Conservation (phyloP, 2,113 vertebrate genomes). For the Colinus virginianus region DNA sequence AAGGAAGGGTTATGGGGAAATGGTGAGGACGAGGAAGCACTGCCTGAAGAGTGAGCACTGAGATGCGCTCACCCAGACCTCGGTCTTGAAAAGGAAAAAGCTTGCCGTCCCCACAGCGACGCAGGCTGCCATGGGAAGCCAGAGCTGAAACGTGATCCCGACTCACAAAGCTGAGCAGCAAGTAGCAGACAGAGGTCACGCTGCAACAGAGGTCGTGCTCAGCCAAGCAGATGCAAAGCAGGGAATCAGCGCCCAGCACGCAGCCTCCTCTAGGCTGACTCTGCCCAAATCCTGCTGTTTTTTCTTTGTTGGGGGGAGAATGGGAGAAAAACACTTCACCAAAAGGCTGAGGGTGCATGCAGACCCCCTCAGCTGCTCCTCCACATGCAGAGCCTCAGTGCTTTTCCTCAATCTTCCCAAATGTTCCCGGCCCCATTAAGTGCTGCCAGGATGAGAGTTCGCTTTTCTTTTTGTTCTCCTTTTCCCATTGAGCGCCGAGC, state of each 20-base stretch:
- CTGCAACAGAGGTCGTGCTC: not conserved
- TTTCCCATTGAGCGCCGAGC: not conserved
- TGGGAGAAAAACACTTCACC: not conserved
- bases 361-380: not conserved
- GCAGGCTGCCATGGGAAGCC: fast-evolving
- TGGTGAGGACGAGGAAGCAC: not conserved
- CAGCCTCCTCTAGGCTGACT: not conserved
- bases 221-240: not conserved
- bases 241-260: not conserved
- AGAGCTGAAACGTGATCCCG: not conserved
- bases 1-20: not conserved
- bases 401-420: not conserved
- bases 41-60: no score
- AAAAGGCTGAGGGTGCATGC: fast-evolving
- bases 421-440: not conserved
- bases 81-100: not conserved
- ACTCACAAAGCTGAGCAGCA: not conserved
- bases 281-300: not conserved
- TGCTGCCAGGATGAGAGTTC: fast-evolving
- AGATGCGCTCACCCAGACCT: not conserved
- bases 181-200: not conserved
- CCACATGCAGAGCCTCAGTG: not conserved
- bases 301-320: not conserved
- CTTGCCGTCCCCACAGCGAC: not conserved
- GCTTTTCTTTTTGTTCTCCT: fast-evolving